Evolutionary conservation across 53 echinoderm and acorn worm genomes (phyloP), one percentile per base, ranked within the genome.

Genomic region (Actinopyga echinites): DNA sequence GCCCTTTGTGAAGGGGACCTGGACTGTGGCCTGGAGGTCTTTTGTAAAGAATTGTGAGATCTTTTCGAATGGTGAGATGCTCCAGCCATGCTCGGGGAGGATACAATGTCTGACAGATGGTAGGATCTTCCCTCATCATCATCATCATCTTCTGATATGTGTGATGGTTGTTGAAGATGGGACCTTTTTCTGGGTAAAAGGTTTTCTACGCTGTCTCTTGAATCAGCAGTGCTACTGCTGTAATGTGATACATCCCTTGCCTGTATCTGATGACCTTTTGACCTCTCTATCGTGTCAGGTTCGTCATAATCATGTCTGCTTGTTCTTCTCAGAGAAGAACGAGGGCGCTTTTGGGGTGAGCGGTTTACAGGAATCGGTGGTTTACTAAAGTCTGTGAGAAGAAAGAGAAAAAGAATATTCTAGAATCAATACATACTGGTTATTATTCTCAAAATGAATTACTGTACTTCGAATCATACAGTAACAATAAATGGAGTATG

Each of bases 101-200:
- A 92, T 62, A 97, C 87, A 22, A 99, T 99, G 55, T 99, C 99
- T 9, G 99, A 99, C 89, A 99, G 82, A 82, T 99, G 99, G 78
- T 99, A 99, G 0, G 99, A 99, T 20, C 95, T 84, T 54, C 87
- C 93, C 9, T 91, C 89, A 20, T 86, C 75, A 20, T 89, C 87
- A 5, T 89, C 84, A 24, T 69, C 85, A 6, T 29, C 24, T 43
- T 74, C 28, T 17, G 88, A 85, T 26, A 53, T 30, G 44, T 87
- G 60, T 8, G 85, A 69, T 49, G 52, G 66, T 11, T 74, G 87
- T 22, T 83, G 73, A 21, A 64, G 75, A 44, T 75, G 68, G 4
- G 88, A 84, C 23, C 44, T 79, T 63, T 59, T 78, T 20, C 58
- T 37, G 45, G 79, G 86, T 15, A 59, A 32, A 1, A 60, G 62